Percentiles rank a stretch among this genome's conserved stretches.
phyloP scores from a whole-genome alignment of 2,797 vertebrate species.

The Echeneis naucrates region DNA sequence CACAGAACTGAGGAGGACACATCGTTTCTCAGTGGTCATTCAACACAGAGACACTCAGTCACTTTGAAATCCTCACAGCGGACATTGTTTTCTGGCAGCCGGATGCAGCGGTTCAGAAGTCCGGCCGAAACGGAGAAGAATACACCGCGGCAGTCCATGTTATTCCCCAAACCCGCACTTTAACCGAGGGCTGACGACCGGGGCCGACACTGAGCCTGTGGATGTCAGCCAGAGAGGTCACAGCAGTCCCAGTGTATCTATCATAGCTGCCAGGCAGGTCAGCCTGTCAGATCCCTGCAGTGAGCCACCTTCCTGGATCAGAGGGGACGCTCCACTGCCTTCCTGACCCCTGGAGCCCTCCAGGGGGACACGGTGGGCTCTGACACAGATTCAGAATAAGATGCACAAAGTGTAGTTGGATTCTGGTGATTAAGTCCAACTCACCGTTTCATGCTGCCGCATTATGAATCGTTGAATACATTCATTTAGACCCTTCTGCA shows the following conservation, averaged over 20 bases:
- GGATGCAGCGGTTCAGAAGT: slow-evolving; percentile 15
- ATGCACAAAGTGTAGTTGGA: too few species aligned
- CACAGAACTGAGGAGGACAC: slow-evolving; percentile 39
- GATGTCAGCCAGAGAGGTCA: slow-evolving; percentile 76
- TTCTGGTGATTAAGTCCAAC: slow-evolving; percentile 7
- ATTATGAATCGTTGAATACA: slow-evolving; percentile 11
- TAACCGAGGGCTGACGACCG: slow-evolving; percentile 53
- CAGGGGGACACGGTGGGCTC: slow-evolving; percentile 45
- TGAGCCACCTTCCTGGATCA: slow-evolving; percentile 64
- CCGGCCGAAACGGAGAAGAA: slow-evolving; percentile 49
- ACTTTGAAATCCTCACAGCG: slow-evolving; percentile 41
- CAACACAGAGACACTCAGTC: slow-evolving; percentile 35
- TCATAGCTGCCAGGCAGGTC: slow-evolving; percentile 80
- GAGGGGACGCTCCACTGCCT: slow-evolving; percentile 61
- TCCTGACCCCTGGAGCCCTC: slow-evolving; percentile 60
- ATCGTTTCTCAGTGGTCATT: slow-evolving; percentile 42
- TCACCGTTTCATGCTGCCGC: neutral
- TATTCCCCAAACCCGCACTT: slow-evolving; percentile 63
- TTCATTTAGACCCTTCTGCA: neutral
- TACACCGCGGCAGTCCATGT: slow-evolving; percentile 1
- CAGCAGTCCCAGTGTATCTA: slow-evolving; percentile 74
- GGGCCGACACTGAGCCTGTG: slow-evolving; percentile 55
- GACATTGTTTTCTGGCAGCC: slow-evolving; percentile 38
- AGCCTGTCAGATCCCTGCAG: slow-evolving; percentile 74
- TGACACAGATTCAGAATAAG: slow-evolving; percentile 45